Conservation (phyloP, 2,113 vertebrate species). For the Paradoxurus hermaphroditus region DNA sequence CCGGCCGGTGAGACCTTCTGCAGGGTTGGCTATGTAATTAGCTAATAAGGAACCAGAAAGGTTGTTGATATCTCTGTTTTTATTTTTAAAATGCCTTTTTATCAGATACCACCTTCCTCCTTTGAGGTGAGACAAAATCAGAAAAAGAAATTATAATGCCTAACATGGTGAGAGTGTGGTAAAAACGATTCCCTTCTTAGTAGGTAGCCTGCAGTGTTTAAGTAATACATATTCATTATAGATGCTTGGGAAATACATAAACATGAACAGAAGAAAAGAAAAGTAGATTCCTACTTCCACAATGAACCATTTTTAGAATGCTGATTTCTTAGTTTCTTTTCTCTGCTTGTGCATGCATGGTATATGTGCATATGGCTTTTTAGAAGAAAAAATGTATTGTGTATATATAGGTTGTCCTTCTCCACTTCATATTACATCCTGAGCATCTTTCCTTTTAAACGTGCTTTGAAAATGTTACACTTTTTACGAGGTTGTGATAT, state of each 20-base stretch:
- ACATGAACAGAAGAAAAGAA: slow-evolving; percentile 13
- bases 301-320: slow-evolving; percentile 19
- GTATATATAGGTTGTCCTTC: neutral
- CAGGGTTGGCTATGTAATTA: neutral
- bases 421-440: neutral
- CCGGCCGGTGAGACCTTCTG: neutral
- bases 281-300: neutral
- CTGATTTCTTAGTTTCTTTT: neutral
- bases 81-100: slow-evolving; percentile 27
- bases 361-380: neutral
- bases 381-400: neutral
- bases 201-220: neutral
- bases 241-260: slow-evolving; percentile 40
- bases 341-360: neutral
- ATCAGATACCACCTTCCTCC: neutral
- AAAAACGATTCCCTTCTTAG: neutral
- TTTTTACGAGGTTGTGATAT: neutral
- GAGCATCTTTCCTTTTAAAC: neutral
- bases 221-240: neutral
- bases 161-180: neutral
- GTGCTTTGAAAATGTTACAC: neutral
- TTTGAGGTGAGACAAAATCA: neutral
- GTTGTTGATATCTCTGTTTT: neutral
- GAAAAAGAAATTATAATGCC: neutral
- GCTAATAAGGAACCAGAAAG: neutral